Base-by-base conservation (phyloP, 2,113 vertebrate species). In the Heliornis fulica region DNA sequence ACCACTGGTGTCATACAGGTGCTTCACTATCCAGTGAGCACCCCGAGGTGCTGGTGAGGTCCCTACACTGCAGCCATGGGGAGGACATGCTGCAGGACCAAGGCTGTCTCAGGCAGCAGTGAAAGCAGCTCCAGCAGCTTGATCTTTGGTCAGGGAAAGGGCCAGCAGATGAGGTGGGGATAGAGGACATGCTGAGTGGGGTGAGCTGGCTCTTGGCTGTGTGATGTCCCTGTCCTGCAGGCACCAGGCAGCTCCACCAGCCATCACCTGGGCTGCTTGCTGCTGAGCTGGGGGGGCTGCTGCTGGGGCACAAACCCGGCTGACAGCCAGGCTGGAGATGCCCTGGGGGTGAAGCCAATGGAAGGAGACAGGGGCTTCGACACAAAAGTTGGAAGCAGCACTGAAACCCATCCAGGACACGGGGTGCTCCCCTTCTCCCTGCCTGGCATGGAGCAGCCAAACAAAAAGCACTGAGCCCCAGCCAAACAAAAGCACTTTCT, bases 1-100 rank as follows among this genome's bases (percentile, higher is more conserved):
- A 48, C 19, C n/a, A 6, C 10, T 20, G 50, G 56, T 2, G 18
- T 48, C 34, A 38, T 2, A 1, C 9, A 6, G 1, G 21, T 6
- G 45, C 4, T 2, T 4, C 12, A 21, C 41, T 4, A 0, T 12
- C 2, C n/a, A 11, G 54, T 1, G 51, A 74, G 41, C 18, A 32
- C 12, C 60, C 46, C 0, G 3, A 31, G 34, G 12, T 9, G 59
- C 15, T 17, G 1, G 0, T 2, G 63, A 63, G 61, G 36, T 87
- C 41, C 43, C 80, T 9, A 5, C 7, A 4, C 15, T 10, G 1
- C 69, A 59, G 31, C 21, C 56, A 6, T 0, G 0, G 18, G 7
- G 13, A 54, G 34, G 21, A 83, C 53, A 45, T 40, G 68, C 22
- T 36, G 7, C 0, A 1, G 48, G 13, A 25, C 3, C 50, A 17